phyloP scores from a whole-genome alignment of 2,888 invertebrate genomes.

The Sylvicola fuscatus region DNA sequence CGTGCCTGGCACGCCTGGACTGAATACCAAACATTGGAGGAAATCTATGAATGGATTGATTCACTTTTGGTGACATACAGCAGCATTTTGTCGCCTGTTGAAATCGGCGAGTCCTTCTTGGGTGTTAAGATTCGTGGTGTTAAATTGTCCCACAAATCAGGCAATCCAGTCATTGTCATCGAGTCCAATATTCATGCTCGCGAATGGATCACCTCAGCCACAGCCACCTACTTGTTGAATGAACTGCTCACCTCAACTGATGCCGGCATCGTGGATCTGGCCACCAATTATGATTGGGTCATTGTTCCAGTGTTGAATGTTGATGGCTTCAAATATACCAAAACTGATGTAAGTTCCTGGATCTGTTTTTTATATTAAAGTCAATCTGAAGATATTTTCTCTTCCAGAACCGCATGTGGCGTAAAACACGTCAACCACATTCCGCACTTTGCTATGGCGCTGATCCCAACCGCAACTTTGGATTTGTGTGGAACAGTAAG shows the following conservation, averaged over 20 bases:
- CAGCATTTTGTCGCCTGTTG: too few relatives aligned
- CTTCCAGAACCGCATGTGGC: constrained; percentile 37
- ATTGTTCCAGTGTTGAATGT: constrained; percentile 52
- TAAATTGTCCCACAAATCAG: constrained; percentile 10
- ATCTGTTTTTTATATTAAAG: background rate
- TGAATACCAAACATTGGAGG: constrained; percentile 6
- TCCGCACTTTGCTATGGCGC: constrained; percentile 16
- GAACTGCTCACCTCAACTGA: constrained; percentile 41
- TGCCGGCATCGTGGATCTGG: constrained; percentile 30
- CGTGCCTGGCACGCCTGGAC: constrained; percentile 15
- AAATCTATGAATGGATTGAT: constrained; percentile 31
- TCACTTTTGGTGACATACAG: constrained; percentile 20
- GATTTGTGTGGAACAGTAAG: constrained; percentile 16
- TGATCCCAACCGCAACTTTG: constrained; percentile 23
- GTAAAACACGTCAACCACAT: constrained; percentile 37
- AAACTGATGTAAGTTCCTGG: constrained; percentile 31
- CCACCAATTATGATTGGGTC: constrained; percentile 52
- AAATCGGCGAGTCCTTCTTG: constrained; percentile 26
- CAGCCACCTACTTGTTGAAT: constrained; percentile 46
- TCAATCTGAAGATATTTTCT: background rate
- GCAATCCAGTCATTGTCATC: constrained; percentile 36
- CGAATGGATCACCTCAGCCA: constrained; percentile 56
- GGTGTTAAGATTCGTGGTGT: constrained; percentile 25
- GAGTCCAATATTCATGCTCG: constrained; percentile 44
- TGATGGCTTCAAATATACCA: constrained; percentile 51